Evolutionary conservation across 1,140 invertebrate species (phyloP), one percentile per base, ranked within the genome.

Genomic region (Asbolus verrucosus): DNA sequence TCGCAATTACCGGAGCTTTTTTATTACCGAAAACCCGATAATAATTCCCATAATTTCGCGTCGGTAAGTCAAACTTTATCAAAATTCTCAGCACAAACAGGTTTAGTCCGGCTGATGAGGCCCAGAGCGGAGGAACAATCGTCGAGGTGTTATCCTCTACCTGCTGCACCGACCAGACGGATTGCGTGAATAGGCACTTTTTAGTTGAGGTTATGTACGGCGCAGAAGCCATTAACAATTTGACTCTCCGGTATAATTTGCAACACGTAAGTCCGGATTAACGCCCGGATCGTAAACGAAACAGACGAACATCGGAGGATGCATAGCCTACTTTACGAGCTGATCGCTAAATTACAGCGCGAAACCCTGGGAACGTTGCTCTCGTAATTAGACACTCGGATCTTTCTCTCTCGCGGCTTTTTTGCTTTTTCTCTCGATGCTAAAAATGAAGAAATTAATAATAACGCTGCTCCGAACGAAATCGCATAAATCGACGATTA

Each of bases 181-280:
- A 15, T 67, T 67, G 65, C 65, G 65, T 67, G 65, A 36, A 54
- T 36, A 54, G 65, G 33, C 65, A 54, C 38, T 54, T 38, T 67
- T 30, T 27, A 19, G 9, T 54, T 18, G 21, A 54, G 41, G 27
- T 67, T 54, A 9, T 67, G 65, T 67, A 38, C 46, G 13, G 43
- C 65, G 43, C n/a, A n/a, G 43, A 24, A 67, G 63, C 50, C 65
- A 67, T 67, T 67, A 67, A 54, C 65, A 67, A 67, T 67, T 67
- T 54, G 50, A 54, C 43, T 54, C 50, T 43, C 39, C 11, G 65
- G 43, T 54, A 54, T 67, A 67, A 67, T 67, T 67, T 67, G 65
- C 65, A 36, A 36, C 65, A 67, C 65, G 65, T 67, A 67, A 54
- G 43, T 67, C 31, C 46, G 46, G 46, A 54, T 54, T 54, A 54